Percentiles rank a stretch among this genome's conserved stretches.
Conservation (phyloP, 2,113 vertebrate genomes). For the Chlorodrepanis virens region DNA sequence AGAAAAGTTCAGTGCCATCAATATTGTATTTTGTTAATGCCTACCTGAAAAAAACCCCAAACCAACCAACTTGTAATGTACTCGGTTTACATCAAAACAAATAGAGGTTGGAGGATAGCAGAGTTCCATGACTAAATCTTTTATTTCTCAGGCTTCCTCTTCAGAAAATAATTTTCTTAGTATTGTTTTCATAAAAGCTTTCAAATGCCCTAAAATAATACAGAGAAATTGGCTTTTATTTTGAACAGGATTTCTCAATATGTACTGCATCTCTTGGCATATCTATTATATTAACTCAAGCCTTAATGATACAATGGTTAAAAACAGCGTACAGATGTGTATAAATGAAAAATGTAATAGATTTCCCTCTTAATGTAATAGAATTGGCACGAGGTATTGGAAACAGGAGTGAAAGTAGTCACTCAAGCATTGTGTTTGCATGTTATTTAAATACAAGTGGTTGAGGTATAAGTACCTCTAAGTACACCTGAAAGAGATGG, state of each 20-base stretch:
- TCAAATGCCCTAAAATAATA: slow-evolving; percentile 75
- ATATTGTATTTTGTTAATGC: background rate
- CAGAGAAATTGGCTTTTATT: slow-evolving; percentile 77
- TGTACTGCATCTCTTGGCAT: slow-evolving; percentile 66
- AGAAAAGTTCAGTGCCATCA: background rate
- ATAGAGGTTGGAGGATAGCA: slow-evolving; percentile 42
- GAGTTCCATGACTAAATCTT: slow-evolving; percentile 44
- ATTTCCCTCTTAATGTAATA: slow-evolving; percentile 82
- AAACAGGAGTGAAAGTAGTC: slow-evolving; percentile 75
- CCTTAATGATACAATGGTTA: slow-evolving; percentile 79
- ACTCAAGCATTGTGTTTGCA: slow-evolving; percentile 82
- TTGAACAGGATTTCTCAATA: slow-evolving; percentile 67
- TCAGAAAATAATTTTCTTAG: slow-evolving; percentile 75
- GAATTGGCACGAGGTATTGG: slow-evolving; percentile 77
- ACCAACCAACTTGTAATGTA: background rate
- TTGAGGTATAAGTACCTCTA: slow-evolving; percentile 79
- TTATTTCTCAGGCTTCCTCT: slow-evolving; percentile 62
- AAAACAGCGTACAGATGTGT: slow-evolving; percentile 78
- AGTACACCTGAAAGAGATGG: slow-evolving; percentile 85
- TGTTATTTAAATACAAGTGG: slow-evolving; percentile 84
- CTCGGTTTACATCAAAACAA: slow-evolving; percentile 48
- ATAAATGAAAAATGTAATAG: slow-evolving; percentile 85
- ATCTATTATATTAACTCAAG: slow-evolving; percentile 79
- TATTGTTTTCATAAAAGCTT: slow-evolving; percentile 76
- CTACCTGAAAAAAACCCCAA: background rate